Evolutionary conservation across 92 coral and sea anemone species (phyloP).

Genomic region (Palythoa heliodiscus): DNA sequence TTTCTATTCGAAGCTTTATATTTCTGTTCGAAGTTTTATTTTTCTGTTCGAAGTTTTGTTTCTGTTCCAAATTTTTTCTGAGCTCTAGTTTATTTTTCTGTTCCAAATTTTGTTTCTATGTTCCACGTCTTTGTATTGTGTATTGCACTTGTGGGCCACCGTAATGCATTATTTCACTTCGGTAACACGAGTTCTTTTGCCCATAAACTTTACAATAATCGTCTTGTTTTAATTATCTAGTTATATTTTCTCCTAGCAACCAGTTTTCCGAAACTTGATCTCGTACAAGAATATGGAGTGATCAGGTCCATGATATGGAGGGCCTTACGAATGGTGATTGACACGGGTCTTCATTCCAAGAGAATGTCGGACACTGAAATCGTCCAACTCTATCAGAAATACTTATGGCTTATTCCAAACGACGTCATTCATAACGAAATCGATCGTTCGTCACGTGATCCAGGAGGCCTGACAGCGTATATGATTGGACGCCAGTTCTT

Average conservation of each 20-base stretch:
- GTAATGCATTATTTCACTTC: too few relatives aligned
- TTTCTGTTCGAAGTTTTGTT: too few relatives aligned
- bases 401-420: slow-evolving; percentile 31
- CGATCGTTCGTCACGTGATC: slow-evolving; percentile 21
- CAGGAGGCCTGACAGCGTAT: slow-evolving; percentile 32
- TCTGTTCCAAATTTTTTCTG: too few relatives aligned
- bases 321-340: slow-evolving; percentile 32
- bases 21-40: too few relatives aligned
- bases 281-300: slow-evolving; percentile 35
- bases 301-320: slow-evolving; percentile 38
- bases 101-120: too few relatives aligned
- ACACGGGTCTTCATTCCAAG: slow-evolving; percentile 37
- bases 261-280: slow-evolving; percentile 19
- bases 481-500: slow-evolving; percentile 36
- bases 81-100: too few relatives aligned
- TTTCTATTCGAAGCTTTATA: too few relatives aligned
- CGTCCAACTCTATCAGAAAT: slow-evolving; percentile 3
- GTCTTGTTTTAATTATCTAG: too few relatives aligned
- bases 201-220: too few relatives aligned
- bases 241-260: neutral
- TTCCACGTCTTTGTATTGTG: too few relatives aligned
- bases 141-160: too few relatives aligned
- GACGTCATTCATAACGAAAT: slow-evolving; percentile 43
- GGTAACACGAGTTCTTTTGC: too few relatives aligned
- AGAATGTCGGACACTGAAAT: slow-evolving; percentile 14